A percentile compares a stretch with the other conserved stretches of the same genome.
Evolutionary conservation across 2,113 vertebrate species (phyloP).

Genomic region (Dolichotis patagonum): DNA sequence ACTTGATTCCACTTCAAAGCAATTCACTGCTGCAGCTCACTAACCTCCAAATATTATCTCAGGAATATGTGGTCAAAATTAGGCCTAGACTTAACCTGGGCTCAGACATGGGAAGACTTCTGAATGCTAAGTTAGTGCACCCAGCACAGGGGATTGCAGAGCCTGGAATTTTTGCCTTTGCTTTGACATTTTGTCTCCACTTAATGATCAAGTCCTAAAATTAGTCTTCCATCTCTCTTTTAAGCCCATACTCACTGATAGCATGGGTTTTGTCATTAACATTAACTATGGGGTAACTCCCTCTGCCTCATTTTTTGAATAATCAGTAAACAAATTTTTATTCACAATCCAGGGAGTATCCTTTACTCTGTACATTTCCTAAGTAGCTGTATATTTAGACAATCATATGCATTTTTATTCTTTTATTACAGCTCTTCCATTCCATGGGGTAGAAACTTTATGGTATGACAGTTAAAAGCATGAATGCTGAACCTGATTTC

Average conservation of each 20-base stretch:
- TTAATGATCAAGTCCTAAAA: not conserved
- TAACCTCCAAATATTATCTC: slow-evolving; percentile 27
- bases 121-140: not conserved
- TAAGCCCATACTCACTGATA: not conserved
- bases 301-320: slow-evolving; percentile 29
- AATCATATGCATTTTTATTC: slow-evolving; percentile 11
- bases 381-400: not conserved
- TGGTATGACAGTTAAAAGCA: not conserved
- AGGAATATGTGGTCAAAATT: not conserved
- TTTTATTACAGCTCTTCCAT: slow-evolving; percentile 1
- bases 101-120: not conserved
- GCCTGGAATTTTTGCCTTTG: not conserved
- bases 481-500: not conserved
- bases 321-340: slow-evolving; percentile 35
- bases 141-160: not conserved
- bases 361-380: not conserved
- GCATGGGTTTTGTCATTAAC: not conserved
- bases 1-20: slow-evolving; percentile 47
- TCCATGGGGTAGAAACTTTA: not conserved
- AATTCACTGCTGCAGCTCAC: slow-evolving; percentile 55
- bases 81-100: not conserved
- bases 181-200: not conserved
- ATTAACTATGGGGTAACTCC: not conserved
- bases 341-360: not conserved
- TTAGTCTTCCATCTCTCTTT: not conserved